Conservation (phyloP, 2,113 vertebrate genomes). For the Cyrtonyx montezumae region DNA sequence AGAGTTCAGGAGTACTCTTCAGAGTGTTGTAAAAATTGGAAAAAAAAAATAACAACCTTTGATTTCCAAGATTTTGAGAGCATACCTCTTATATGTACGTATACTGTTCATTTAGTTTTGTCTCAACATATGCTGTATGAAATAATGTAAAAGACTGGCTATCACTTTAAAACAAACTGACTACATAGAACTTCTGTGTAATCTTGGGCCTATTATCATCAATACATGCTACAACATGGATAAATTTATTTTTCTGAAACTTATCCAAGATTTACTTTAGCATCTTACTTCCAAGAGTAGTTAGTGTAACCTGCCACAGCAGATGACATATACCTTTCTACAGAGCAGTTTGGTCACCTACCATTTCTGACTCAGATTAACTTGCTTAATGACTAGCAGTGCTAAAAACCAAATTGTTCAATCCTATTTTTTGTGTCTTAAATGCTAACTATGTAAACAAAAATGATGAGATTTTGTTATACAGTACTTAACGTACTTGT, state of each 20-base stretch:
- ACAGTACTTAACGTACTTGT: background rate
- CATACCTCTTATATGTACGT: background rate
- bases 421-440: background rate
- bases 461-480: background rate
- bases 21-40: background rate
- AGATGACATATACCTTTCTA: background rate
- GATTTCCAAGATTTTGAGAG: background rate
- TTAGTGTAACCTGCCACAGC: background rate
- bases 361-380: background rate
- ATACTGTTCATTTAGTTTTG: background rate
- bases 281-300: background rate
- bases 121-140: background rate
- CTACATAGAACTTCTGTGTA: background rate
- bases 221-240: background rate
- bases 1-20: background rate
- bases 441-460: background rate
- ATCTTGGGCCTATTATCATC: background rate
- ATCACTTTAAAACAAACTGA: background rate
- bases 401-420: background rate
- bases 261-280: background rate
- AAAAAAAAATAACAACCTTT: background rate
- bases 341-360: background rate
- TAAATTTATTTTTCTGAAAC: background rate
- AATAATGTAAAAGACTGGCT: background rate
- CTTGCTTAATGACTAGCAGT: background rate